Evolutionary conservation across 2,113 vertebrate genomes (phyloP).

Genomic region (Bolborhynchus lineola): DNA sequence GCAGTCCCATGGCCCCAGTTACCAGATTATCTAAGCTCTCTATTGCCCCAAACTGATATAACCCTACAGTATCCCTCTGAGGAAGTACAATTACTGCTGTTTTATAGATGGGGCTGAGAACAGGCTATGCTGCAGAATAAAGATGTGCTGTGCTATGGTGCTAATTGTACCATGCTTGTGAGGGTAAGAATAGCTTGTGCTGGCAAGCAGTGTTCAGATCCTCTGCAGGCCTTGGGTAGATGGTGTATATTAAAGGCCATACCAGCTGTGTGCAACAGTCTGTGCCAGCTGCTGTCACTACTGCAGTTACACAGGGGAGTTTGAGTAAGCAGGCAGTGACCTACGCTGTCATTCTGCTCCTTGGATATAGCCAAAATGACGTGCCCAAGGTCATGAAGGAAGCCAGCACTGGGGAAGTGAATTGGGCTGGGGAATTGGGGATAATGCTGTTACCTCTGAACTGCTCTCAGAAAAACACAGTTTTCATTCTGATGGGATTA

Average conservation of each 20-base stretch:
- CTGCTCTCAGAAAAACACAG: not conserved
- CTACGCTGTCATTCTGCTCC: not conserved
- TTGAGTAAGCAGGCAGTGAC: not conserved
- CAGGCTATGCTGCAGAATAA: not conserved
- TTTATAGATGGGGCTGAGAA: not conserved
- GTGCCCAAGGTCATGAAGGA: not conserved
- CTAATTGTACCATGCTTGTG: accelerated
- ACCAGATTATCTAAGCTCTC: not conserved
- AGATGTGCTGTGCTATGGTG: not conserved
- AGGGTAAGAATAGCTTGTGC: not conserved
- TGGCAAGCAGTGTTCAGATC: not conserved
- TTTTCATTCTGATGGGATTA: not conserved
- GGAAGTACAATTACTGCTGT: not conserved
- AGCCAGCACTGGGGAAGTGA: accelerated
- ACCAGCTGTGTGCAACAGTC: not conserved
- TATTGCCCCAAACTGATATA: not conserved
- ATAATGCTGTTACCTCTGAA: not conserved
- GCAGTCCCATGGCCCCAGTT: not conserved
- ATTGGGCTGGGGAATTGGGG: not conserved
- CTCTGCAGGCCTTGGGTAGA: not conserved
- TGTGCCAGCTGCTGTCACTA: not conserved
- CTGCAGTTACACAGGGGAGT: not conserved
- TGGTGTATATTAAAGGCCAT: not conserved
- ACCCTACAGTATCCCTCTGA: not conserved
- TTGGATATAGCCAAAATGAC: not conserved